Evolutionary conservation across 2,888 invertebrate genomes (phyloP).

Genomic region (Cynaeus angustus): DNA sequence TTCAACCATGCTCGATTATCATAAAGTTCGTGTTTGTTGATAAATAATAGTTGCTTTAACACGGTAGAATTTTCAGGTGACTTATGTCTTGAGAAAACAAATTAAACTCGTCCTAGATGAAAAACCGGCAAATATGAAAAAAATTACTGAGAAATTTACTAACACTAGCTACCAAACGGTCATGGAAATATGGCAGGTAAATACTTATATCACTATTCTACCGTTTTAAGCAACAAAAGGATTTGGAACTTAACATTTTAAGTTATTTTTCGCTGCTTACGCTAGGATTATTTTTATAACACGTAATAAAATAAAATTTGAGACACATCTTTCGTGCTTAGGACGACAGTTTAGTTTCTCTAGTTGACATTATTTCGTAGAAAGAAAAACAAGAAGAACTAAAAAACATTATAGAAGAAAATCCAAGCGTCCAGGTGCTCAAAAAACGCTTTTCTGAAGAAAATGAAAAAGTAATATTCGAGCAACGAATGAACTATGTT

Average conservation of each 20-base stretch:
- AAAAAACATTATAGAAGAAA: constrained; percentile 56
- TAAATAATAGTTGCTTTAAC: too few species aligned
- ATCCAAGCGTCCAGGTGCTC: constrained; percentile 64
- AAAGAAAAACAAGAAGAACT: constrained; percentile 64
- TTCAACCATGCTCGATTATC: constrained; percentile 65
- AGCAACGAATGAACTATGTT: constrained; percentile 63
- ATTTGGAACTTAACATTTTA: too few species aligned
- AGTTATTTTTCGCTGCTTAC: too few species aligned
- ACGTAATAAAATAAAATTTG: too few species aligned
- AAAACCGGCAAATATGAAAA: constrained; percentile 64
- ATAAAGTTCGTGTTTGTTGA: constrained; percentile 60
- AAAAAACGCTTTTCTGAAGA: constrained; percentile 57
- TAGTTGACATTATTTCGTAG: constrained; percentile 52
- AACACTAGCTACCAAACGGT: constrained; percentile 63
- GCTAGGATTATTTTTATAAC: too few species aligned
- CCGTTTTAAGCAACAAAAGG: too few species aligned
- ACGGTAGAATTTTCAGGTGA: constrained; percentile 58
- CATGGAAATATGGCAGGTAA: constrained; percentile 65
- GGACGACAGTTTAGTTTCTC: too few species aligned
- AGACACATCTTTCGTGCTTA: too few species aligned
- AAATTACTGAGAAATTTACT: constrained; percentile 63
- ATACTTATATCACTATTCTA: not conserved
- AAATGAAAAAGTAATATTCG: constrained; percentile 60
- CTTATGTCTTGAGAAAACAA: constrained; percentile 66
- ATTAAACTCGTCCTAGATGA: constrained; percentile 64